phyloP scores from a whole-genome alignment of 2,797 vertebrate genomes.

The Acomys russatus region DNA sequence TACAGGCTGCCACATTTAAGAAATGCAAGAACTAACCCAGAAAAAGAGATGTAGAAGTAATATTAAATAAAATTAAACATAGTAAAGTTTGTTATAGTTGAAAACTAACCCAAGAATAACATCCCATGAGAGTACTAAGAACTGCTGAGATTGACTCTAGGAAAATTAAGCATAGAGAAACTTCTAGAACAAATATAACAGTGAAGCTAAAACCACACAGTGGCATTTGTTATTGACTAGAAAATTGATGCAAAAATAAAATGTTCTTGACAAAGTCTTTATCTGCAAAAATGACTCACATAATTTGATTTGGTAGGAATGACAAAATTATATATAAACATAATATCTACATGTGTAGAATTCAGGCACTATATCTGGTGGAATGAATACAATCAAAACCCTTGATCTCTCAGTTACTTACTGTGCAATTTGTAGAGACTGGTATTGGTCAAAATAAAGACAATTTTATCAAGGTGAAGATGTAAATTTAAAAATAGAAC shows the following conservation, averaged over 20 bases:
- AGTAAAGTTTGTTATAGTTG: constrained; percentile 18
- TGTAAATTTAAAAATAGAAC: constrained; percentile 9
- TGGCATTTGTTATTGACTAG: constrained; percentile 22
- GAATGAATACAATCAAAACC: not conserved
- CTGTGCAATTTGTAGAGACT: constrained; percentile 11
- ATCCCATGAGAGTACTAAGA: constrained; percentile 15
- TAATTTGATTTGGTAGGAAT: constrained; percentile 51
- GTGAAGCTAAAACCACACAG: constrained; percentile 14
- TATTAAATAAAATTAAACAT: constrained; percentile 45
- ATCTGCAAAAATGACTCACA: not conserved
- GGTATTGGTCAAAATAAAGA: constrained; percentile 13
- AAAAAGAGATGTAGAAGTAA: constrained; percentile 40
- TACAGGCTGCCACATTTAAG: not conserved
- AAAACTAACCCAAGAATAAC: constrained; percentile 28
- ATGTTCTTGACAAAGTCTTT: constrained; percentile 49
- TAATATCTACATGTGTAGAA: constrained; percentile 4
- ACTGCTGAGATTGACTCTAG: constrained; percentile 12
- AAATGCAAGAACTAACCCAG: not conserved
- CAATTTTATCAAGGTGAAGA: constrained; percentile 49
- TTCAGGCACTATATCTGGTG: constrained; percentile 2
- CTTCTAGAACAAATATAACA: constrained; percentile 31
- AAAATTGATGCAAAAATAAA: constrained; percentile 71
- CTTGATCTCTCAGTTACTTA: constrained; percentile 56
- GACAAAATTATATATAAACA: constrained; percentile 13
- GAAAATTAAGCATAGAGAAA: constrained; percentile 59